Base-by-base conservation (phyloP, 2,888 invertebrate species). In the Orchesella flavescens region DNA sequence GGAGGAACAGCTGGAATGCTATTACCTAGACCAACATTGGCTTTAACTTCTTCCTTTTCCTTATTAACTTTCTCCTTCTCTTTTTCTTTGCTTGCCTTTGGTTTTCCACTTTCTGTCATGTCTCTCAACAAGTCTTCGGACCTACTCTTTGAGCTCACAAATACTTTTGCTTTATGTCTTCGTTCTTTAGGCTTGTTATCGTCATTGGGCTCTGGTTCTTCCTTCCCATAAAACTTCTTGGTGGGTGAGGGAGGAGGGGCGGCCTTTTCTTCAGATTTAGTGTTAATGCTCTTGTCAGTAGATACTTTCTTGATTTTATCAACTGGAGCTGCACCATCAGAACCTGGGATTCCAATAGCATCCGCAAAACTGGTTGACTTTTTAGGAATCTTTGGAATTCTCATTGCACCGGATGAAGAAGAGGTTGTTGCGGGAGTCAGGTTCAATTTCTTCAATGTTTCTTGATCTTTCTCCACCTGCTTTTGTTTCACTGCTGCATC, bases 391-490 rank as follows among this genome's bases (percentile, higher is more conserved):
- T 89, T 88, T 1, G 88, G 86, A 13, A 86, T 82, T 46, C 86
- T 85, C 68, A 80, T 43, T 0, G 71, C 12, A 5, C 59, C 13
- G 17, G 75, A 43, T 3, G 83, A 17, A 1, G 85, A 53, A 23
- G 81, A 34, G 10, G 74, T 59, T 2, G 61, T 34, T 13, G 79
- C 57, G 2, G 74, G 55, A 1, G 59, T 61, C 13, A 87, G 73
- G 59, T 87, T 88, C 9, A 88, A 68, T 43, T 86, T 85, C 80
- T 94, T 93, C 63, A 94, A 91, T 12, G 93, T 93, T 43, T 93
- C 93, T 89, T 93, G 93, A 88, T 94, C 93, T 89, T 94, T 94
- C 84, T 94, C 94, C 86, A 84, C 84, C 86, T 87, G 87, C 78
- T 85, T 87, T 73, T 85, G 86, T 77, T 84, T 88, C 63, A 85